Percentiles rank a stretch among this genome's conserved stretches.
These are phyloP conservation scores for Plutomurus gul DNA, from an alignment of 1,140 invertebrate genomes.

Conservation along the genomic window DNA sequence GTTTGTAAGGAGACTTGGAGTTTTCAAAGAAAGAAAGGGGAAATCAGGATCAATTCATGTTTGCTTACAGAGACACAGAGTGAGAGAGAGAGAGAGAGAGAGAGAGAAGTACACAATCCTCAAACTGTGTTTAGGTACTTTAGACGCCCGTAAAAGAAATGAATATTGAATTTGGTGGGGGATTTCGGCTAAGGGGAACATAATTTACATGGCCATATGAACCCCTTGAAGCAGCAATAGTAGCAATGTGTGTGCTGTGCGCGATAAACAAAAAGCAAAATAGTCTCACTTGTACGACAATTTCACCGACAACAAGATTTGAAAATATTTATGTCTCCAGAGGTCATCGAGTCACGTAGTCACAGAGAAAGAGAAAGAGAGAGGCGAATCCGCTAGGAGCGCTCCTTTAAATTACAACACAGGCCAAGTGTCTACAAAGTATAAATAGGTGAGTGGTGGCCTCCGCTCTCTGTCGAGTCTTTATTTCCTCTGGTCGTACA, in stretches of 20 bases:
- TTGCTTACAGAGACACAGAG: conserved; percentile 17
- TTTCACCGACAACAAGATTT: not conserved
- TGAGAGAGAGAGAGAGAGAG: no score
- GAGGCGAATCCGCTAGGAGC: not conserved
- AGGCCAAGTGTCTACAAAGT: no score
- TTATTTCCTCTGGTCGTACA: no score
- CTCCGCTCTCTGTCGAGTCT: no score
- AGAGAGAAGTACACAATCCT: conserved; percentile 4
- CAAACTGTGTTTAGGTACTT: conserved; percentile 14
- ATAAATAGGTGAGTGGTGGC: no score
- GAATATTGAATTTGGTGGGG: not conserved
- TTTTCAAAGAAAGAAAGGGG: not conserved
- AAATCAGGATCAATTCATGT: conserved; percentile 26
- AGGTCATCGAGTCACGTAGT: not conserved
- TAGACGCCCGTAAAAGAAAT: conserved; percentile 14
- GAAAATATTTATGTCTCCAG: not conserved
- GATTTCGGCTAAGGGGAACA: not conserved
- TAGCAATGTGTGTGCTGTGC: no score
- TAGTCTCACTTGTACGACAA: not conserved
- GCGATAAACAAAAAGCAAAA: no score
- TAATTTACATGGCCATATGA: not conserved
- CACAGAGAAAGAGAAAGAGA: no score
- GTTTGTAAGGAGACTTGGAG: not conserved
- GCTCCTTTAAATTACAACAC: no score
- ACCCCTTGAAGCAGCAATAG: no score